Evolutionary conservation across 1,140 invertebrate species (phyloP), one percentile per base, ranked within the genome.

Genomic region (Elymnias hypermnestra): DNA sequence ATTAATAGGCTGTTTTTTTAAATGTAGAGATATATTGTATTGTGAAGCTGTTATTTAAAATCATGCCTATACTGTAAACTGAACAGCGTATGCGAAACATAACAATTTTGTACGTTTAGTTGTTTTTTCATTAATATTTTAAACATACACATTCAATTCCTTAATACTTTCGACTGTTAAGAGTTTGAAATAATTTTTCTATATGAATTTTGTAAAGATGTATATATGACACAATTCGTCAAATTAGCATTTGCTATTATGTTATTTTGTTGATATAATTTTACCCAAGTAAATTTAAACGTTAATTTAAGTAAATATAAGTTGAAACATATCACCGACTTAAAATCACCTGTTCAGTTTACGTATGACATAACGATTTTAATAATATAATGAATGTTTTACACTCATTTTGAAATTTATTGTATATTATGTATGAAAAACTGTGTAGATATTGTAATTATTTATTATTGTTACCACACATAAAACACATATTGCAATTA

Each of bases 391-490:
- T 37, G 28, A 26, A 50, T 35, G 25, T 35, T 50, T 43, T 43
- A 50, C 31, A 23, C 17, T 50, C 29, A 52, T 52, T 52, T 52
- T 45, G 21, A 52, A 31, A 45, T 52, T 45, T 49, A 53, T 44
- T 58, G 46, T 58, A 58, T 51, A 53, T 57, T 57, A 48, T 59
- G 47, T 53, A 62, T 59, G 42, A 41, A 53, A n/a, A 61, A 68
- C 51, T 63, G 58, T 68, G 56, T 78, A 78, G 64, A 72, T 66
- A 71, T 68, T 68, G 51, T 53, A 68, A 71, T 73, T 74, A 69
- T 76, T 71, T 77, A 75, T 73, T 67, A 70, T 77, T 66, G 62
- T 63, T 58, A 68, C 60, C 19, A 48, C 43, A 57, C 59, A 69
- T 63, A 66, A 57, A n/a, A 76, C 48, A 55, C 55, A 73, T 54